phyloP scores from a whole-genome alignment of 2,113 vertebrate genomes.

The Upupa epops region DNA sequence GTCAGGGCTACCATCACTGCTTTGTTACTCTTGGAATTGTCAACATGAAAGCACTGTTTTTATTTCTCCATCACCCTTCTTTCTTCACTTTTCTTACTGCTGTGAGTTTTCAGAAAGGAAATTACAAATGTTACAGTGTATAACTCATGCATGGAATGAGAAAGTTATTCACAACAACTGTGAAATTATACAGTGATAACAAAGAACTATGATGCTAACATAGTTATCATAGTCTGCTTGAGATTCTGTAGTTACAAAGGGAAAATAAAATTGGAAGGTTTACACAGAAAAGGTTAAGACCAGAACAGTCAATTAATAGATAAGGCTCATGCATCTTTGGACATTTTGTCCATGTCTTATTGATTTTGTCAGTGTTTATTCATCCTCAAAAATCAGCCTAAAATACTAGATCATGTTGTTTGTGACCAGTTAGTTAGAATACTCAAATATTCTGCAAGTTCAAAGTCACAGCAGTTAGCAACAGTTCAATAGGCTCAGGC shows the following conservation, averaged over 20 bases:
- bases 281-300: not conserved
- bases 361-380: not conserved
- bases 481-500: not conserved
- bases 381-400: not conserved
- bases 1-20: not conserved
- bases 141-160: not conserved
- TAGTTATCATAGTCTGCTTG: no score
- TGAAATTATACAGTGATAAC: not conserved
- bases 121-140: not conserved
- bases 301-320: not conserved
- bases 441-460: not conserved
- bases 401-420: not conserved
- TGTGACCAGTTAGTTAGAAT: not conserved
- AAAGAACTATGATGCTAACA: not conserved
- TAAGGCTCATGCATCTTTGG: not conserved
- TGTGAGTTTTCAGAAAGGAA: not conserved
- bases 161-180: not conserved
- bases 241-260: not conserved
- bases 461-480: not conserved
- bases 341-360: not conserved
- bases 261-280: not conserved
- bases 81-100: no score
- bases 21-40: not conserved
- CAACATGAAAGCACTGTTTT: not conserved
- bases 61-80: not conserved